phyloP scores from a whole-genome alignment of 2,888 invertebrate genomes.

The Scotopteryx bipunctaria region DNA sequence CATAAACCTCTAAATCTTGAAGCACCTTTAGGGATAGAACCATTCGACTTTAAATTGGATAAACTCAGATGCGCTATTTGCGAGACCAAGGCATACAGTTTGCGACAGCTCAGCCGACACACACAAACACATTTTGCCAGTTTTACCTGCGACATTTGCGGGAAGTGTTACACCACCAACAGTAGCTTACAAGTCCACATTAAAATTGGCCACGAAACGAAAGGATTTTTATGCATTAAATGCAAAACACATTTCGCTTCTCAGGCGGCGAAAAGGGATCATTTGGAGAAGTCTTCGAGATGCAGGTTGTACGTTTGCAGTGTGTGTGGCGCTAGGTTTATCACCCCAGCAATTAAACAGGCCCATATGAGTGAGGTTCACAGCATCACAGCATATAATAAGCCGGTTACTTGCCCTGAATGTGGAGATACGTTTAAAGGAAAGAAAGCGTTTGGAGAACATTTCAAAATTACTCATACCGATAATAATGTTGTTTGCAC shows the following conservation, averaged over 20 bases:
- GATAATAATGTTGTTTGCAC: conserved; percentile 66
- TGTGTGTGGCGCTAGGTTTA: conserved; percentile 44
- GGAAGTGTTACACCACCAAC: conserved; percentile 44
- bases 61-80: conserved; percentile 44
- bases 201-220: conserved; percentile 30
- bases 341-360: conserved; percentile 35
- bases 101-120: conserved; percentile 48
- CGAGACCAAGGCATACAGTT: conserved; percentile 37
- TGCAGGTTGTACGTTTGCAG: conserved; percentile 46
- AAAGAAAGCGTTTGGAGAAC: conserved; percentile 9
- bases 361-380: conserved; percentile 42
- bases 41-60: conserved; percentile 41
- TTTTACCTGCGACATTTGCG: conserved; percentile 50
- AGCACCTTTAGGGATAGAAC: conserved; percentile 38
- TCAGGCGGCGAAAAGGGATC: conserved; percentile 38
- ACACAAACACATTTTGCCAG: conserved; percentile 46
- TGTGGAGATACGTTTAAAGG: conserved; percentile 42
- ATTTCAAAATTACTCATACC: conserved; percentile 56
- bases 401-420: conserved; percentile 41
- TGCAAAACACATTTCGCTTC: conserved; percentile 44
- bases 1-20: conserved; percentile 18
- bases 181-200: conserved; percentile 42
- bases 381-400: too few relatives aligned
- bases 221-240: conserved; percentile 38
- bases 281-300: conserved; percentile 36